Evolutionary conservation across 2,888 invertebrate species (phyloP).

Genomic region (Drosophila pullipes): DNA sequence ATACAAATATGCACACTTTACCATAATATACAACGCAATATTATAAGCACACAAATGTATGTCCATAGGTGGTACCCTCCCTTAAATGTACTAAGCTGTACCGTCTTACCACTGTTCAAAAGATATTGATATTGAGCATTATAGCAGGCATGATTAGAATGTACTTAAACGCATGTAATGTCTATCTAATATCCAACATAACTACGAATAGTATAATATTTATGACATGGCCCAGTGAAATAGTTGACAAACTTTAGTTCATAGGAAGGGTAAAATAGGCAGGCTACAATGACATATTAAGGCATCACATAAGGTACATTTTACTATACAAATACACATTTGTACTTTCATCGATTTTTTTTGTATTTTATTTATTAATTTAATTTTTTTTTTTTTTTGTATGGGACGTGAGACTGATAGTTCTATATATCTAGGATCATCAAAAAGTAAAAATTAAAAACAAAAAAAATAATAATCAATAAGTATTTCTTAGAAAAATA

Average conservation of each 20-base stretch:
- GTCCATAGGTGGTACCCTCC: slow-evolving; percentile 1
- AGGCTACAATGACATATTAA: slow-evolving; percentile 4
- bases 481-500: slow-evolving; percentile 49
- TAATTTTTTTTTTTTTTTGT: slow-evolving; percentile 50
- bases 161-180: slow-evolving; percentile 3
- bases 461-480: slow-evolving; percentile 28
- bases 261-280: neutral
- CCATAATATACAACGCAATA: slow-evolving; percentile 15
- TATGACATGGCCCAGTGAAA: neutral
- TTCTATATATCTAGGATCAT: slow-evolving; percentile 79
- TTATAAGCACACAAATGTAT: slow-evolving; percentile 14
- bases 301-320: slow-evolving; percentile 33
- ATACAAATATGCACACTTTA: slow-evolving; percentile 14
- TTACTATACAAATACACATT: slow-evolving; percentile 47
- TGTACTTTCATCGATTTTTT: slow-evolving; percentile 47
- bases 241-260: slow-evolving; percentile 5
- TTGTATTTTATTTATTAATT: slow-evolving; percentile 8
- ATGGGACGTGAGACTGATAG: slow-evolving; percentile 84
- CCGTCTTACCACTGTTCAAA: slow-evolving; percentile 16
- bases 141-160: slow-evolving; percentile 6
- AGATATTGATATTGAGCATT: slow-evolving; percentile 1
- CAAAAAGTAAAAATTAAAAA: slow-evolving; percentile 44
- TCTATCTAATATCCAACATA: slow-evolving; percentile 6
- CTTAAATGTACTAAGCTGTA: slow-evolving; percentile 14
- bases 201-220: neutral